Conservation (phyloP, 2,888 invertebrate genomes). For the Habroteleia sp. region DNA sequence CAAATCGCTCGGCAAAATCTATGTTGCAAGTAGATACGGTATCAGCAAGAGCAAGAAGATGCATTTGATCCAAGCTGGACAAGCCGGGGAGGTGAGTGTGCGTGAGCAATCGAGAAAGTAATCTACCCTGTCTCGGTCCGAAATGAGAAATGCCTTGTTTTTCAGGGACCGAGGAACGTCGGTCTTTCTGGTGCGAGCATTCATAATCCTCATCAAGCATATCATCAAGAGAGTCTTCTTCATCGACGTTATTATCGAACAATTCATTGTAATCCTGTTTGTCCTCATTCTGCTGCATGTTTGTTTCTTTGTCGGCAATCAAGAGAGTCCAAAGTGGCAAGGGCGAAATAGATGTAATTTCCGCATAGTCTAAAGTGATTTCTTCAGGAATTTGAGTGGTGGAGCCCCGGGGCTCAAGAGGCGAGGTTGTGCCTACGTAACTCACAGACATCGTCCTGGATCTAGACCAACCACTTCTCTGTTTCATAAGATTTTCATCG, state of each 20-base stretch:
- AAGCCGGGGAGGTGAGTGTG: constrained; percentile 97
- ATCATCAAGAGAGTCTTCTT: constrained; percentile 91
- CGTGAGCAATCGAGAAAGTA: constrained; percentile 93
- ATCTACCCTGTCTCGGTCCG: constrained; percentile 91
- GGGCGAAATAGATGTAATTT: constrained; percentile 98
- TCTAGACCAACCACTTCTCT: constrained; percentile 92
- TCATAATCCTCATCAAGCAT: constrained; percentile 88
- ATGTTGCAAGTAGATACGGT: constrained; percentile 97
- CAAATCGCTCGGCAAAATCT: constrained; percentile 91
- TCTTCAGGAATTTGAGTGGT: constrained; percentile 92
- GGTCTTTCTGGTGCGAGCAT: constrained; percentile 83
- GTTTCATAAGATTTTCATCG: constrained; percentile 79
- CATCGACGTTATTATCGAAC: constrained; percentile 90
- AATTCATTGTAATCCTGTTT: constrained; percentile 93
- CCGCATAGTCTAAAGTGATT: constrained; percentile 94
- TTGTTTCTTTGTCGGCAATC: constrained; percentile 94
- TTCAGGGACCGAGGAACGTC: constrained; percentile 87
- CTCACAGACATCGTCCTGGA: constrained; percentile 94
- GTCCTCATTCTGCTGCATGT: constrained; percentile 78
- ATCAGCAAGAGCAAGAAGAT: constrained; percentile 98
- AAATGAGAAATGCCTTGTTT: constrained; percentile 91
- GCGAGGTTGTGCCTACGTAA: constrained; percentile 90
- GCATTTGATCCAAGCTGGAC: constrained; percentile 99
- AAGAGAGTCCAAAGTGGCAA: constrained; percentile 97
- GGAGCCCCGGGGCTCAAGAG: constrained; percentile 88